Base-by-base conservation (phyloP, 1,140 invertebrate genomes). In the Drosophila ananassae region DNA sequence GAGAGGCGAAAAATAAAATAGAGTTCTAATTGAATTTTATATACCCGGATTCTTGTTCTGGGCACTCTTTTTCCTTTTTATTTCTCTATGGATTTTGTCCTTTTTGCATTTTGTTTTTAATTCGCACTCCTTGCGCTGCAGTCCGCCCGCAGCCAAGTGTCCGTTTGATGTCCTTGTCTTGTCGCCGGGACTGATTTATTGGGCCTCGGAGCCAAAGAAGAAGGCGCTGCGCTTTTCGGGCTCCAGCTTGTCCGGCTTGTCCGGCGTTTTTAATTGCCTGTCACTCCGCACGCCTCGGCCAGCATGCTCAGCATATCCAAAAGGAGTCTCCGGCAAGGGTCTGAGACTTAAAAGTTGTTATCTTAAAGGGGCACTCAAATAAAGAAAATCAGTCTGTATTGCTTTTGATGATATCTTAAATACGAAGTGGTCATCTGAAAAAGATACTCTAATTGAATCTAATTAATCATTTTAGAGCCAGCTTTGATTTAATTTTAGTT, bases 11-110 rank as follows among this genome's bases (percentile, higher is more conserved):
- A 55, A 57, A 55, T 61, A 79, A 79, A 74, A 78, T 72, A 82
- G 64, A 78, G 87, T 71, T 89, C 76, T 89, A 89, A 89, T 89
- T 89, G 83, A 89, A 89, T 89, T 89, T 89, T 77, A 77, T 82
- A 72, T 76, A 77, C 58, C 47, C 48, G 61, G 69, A 61, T 79
- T 79, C 56, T 51, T 30, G 34, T 53, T 55, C 46, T 22, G 39
- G 24, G 24, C 37, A 44, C 5, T 44, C 41, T 3, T n/a, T 60
- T 72, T 51, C 44, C 34, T 22, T 37, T 46, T 39, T 34, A 34
- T 34, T 34, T 34, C 9, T 10, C 32, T 10, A 34, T 34, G 32
- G 32, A 34, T 41, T 41, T 41, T 2, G 6, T 13, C 10, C 8
- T 44, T 21, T 21, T 13, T 21, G 41, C 10, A 44, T 44, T 17